Base-by-base conservation (phyloP, 1,140 invertebrate species). In the Holotrichia oblita region DNA sequence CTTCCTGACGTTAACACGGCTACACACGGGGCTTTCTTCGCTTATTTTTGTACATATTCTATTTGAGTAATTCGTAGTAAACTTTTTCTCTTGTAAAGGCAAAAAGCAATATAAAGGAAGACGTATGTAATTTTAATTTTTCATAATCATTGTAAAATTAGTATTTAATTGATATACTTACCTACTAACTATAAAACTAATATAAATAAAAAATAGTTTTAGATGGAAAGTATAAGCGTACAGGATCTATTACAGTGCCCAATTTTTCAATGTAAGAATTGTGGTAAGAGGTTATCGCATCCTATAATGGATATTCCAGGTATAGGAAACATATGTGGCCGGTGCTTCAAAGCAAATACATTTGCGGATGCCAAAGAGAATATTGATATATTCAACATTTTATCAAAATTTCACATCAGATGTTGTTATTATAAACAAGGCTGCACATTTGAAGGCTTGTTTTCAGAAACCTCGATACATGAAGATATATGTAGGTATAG, bases 201-300 rank as follows among this genome's bases (percentile, higher is more conserved):
- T n/a, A n/a, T 4, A 34, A 55, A 17, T 55, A 44, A 44, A 44
- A 44, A 44, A 44, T 44, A 44, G 14, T 44, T 78, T 24, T 59
- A 34, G 69, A 77, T 79, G 72, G 59, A 79, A 64, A 72, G 24
- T 77, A 34, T 69, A 34, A 69, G 22, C 9, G 61, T 34, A 14
- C 6, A 69, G 34, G 61, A 61, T 79, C 76, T 61, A 75, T 72
- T 78, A 78, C n/a, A 61, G 24, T 34, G 17, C 0, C 48, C 27
- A 9, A 61, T 61, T 40, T 77, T 77, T 76, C 74, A 76, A 69
- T 69, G 61, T 10, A 69, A 27, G 3, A 24, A 27, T 27, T 69
- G 61, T 34, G 27, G 61, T 9, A 69, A 69, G 22, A 69, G 61
- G 61, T 20, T 69, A 27, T 69, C 61, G 1, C 20, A 34, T 69